Evolutionary conservation across 2,888 invertebrate species (phyloP).

Genomic region (Erebia epiphron): DNA sequence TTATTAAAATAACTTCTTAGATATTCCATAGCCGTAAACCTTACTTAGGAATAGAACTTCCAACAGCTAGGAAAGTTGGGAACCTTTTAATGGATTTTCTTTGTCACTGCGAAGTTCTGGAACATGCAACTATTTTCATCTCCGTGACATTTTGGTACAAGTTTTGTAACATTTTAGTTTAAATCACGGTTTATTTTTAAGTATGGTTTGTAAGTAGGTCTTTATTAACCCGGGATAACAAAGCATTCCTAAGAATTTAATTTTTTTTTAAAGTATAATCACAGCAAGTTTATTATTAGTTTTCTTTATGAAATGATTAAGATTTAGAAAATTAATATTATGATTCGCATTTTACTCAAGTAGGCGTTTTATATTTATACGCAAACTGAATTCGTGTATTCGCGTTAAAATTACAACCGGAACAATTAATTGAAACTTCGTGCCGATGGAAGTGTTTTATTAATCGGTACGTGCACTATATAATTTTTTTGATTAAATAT

Average conservation of each 20-base stretch:
- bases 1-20: conserved; percentile 21
- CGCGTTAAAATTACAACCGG: conserved; percentile 34
- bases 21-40: conserved; percentile 26
- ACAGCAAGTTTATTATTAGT: not conserved
- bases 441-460: conserved; percentile 24
- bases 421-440: conserved; percentile 38
- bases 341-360: not conserved
- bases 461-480: conserved; percentile 1
- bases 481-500: not conserved
- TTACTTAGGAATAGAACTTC: conserved; percentile 38
- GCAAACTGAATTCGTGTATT: conserved; percentile 31
- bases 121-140: conserved; percentile 37
- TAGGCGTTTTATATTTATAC: conserved; percentile 4
- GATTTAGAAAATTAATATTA: too few relatives aligned
- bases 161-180: conserved; percentile 33
- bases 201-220: not conserved
- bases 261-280: too few relatives aligned
- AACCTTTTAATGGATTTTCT: conserved; percentile 39
- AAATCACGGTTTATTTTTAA: conserved; percentile 30
- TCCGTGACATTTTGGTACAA: conserved; percentile 35
- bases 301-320: too few relatives aligned
- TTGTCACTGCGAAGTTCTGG: conserved; percentile 34
- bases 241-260: too few relatives aligned
- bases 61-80: conserved; percentile 35
- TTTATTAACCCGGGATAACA: too few relatives aligned